These are phyloP conservation scores for Apodemia duryi DNA, from an alignment of 2,888 invertebrate species.

Conservation along the genomic window DNA sequence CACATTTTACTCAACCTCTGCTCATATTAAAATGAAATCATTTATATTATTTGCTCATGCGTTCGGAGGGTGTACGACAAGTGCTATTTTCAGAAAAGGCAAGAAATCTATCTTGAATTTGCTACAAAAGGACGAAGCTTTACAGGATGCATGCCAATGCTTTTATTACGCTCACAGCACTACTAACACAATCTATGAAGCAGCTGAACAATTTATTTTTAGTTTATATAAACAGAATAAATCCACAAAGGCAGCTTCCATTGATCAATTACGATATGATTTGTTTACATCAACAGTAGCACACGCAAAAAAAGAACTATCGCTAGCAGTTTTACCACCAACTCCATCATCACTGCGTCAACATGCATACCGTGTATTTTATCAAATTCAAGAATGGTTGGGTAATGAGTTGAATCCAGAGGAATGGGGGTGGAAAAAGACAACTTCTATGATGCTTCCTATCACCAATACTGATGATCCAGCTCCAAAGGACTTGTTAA, in stretches of 20 bases:
- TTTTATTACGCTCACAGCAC: conserved; percentile 8
- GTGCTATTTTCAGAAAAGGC: conserved; percentile 2
- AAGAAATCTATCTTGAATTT: conserved; percentile 4
- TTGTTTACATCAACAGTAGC: conserved; percentile 1
- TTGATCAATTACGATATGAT: conserved; percentile 7
- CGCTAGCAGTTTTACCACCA: conserved; percentile 1
- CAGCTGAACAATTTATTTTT: conserved; percentile 1
- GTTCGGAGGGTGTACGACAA: too few relatives aligned
- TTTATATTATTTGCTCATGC: too few relatives aligned
- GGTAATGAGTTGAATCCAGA: conserved; percentile 1
- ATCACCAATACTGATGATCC: conserved; percentile 1
- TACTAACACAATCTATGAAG: conserved; percentile 2
- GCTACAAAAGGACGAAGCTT: conserved; percentile 6
- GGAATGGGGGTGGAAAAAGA: conserved; percentile 1
- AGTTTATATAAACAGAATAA: conserved; percentile 5
- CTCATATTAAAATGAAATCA: too few relatives aligned
- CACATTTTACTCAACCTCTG: too few relatives aligned
- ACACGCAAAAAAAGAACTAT: background rate
- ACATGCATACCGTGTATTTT: background rate
- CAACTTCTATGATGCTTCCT: background rate
- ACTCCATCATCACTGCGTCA: conserved; percentile 4
- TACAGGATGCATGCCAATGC: conserved; percentile 5
- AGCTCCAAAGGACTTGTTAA: conserved; percentile 1
- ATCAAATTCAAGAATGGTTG: conserved; percentile 1
- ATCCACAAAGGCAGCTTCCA: conserved; percentile 8